Base-by-base conservation (phyloP, 2,113 vertebrate genomes). In the Halichoerus grypus region DNA sequence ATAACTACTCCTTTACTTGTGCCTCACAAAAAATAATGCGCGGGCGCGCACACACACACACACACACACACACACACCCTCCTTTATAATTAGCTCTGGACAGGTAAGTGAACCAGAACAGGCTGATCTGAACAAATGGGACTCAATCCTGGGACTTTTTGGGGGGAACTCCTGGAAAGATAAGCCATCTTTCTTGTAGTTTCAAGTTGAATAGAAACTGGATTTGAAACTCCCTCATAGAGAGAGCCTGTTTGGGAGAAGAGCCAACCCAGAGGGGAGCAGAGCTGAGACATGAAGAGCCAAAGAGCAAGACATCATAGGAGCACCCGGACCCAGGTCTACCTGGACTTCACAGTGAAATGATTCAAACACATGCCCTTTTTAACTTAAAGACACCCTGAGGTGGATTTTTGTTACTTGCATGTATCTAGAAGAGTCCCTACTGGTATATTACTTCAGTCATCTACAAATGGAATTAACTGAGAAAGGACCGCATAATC, bases 201-300 rank as follows among this genome's bases (percentile, higher is more conserved):
- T 63, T 74, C 55, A 24, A 63, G n/a, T 42, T 82, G 19, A 82
- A 53, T 1, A 96, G 80, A 33, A 94, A 51, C 2, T n/a, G 51
- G 39, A 36, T n/a, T 65, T 65, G 33, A 87, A 74, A 55, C 22
- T 83, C 24, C 39, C 22, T 80, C 55, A 28, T 11, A 36, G 7
- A 51, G 59, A 94, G 84, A 57, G 57, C 28, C 59, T 92, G n/a
- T 39, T 74, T 80, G 74, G 93, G 76, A 65, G 92, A 92, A 84
- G 21, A 89, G 61, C 55, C 67, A 90, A 26, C 8, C 6, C 42
- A 84, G 83, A 91, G 16, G 53, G 85, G 2, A 18, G 49, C 67
- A 55, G 39, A 90, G 49, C 39, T 26, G 24, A 28, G 51, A 49
- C n/a, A 18, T 1, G 18, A 59, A 39, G 28, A 91, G 26, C n/a